Evolutionary conservation across 2,113 vertebrate genomes (phyloP), one percentile per base, ranked within the genome.

Genomic region (Balaenoptera acutorostrata): DNA sequence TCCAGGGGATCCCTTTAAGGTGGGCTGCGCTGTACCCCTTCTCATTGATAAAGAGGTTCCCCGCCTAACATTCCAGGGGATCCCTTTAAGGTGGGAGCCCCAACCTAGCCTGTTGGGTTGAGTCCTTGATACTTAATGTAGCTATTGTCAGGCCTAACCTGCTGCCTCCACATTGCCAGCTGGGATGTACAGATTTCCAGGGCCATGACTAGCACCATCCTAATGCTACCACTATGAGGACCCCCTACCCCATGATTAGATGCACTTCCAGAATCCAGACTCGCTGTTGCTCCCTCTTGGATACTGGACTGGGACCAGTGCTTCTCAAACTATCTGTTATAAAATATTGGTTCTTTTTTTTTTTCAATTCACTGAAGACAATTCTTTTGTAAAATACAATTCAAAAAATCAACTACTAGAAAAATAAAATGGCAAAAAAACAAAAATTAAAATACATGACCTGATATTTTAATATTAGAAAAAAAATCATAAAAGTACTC

Each of bases 381-480:
- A 92, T 82, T 46, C 6, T 92, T 95, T 64, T 59, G 27, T 20
- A 61, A 80, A 93, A 52, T 23, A 29, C 27, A 90, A 84, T 72
- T 77, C n/a, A 39, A 78, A 92, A 90, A 74, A 55, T 55, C 23
- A 55, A 84, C 41, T 89, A 49, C 29, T 74, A 57, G 41, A 84
- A 96, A 95, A 96, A 66, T 31, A 33, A 88, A 95, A 44, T 64
- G 52, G n/a, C 55, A 93, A 68, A 71, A 63, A 96, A 59, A 0
- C 17, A 85, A 89, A 97, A 88, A 29, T 8, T 29, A 41, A 72
- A 93, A 87, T 39, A 74, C 6, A 64, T 69, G 13, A 78, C 41
- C 13, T 4, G 8, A 11, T 72, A 80, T 63, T 93, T 69, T 69
- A 84, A 75, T 21, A 90, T 66, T 91, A 81, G 36, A 68, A 91